Base-by-base conservation (phyloP, 2,888 invertebrate species). In the Trichogramma dendrolimi region DNA sequence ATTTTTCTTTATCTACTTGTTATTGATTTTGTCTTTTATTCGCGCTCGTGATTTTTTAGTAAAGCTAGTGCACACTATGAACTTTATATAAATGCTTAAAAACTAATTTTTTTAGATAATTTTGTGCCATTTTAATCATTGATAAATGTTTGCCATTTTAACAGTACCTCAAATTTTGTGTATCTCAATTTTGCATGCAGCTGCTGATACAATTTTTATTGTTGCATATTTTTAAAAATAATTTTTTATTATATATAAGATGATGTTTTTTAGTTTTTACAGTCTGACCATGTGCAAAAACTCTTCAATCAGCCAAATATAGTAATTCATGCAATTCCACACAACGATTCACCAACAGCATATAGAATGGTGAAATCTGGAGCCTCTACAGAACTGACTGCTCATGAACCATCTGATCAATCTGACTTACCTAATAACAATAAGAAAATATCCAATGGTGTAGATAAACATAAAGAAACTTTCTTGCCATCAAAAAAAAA, bases 241-340 rank as follows among this genome's bases (percentile, higher is more conserved):
- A 27, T 27, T 27, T 2, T n/a, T 10, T 5, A 14, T 3, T 44
- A 10, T n/a, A 5, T 42, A 11, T 7, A 41, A 42, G 27, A 27
- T 27, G 27, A 27, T 27, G 1, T 27, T 44, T 61, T 55, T 7
- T 62, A 78, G 76, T 70, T 77, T 3, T 63, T 78, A 5, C 71
- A 76, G 42, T 75, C 77, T 1, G 76, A 76, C 6, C 67, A 74
- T 6, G 75, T 77, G 3, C 72, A 74, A 62, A 69, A 76, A 14
- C 69, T 78, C 5, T 69, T 77, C n/a, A 75, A 68, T 61, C 75
- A 75, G 49, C 77, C 77, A 8, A 77, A 78, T 53, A 72, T 76
- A 40, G 62, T 75, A 38, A 71, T 76, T 40, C 72, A 72, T 59
- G 70, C 73, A 1, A 65, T 75, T 27, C 72, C 75, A 14, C 58